Evolutionary conservation across 2,888 invertebrate species (phyloP), one percentile per base, ranked within the genome.

Genomic region (Dorcus parallelipipedus): DNA sequence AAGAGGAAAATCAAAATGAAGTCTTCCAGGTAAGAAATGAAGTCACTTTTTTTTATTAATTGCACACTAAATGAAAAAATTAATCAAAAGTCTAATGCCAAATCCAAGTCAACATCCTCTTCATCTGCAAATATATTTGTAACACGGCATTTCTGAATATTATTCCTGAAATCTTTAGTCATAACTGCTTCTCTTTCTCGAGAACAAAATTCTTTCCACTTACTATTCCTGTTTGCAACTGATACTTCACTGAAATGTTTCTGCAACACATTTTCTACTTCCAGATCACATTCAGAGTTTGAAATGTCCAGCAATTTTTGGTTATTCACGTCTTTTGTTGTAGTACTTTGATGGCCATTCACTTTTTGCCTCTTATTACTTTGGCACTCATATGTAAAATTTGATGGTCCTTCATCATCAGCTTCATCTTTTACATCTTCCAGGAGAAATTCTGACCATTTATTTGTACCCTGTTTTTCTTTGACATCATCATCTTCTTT

Each of bases 391-490:
- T 4, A 33, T 7, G 7, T 33, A 33, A 33, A 6, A 33, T 33
- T 7, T 33, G 26, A 5, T 2, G 7, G 26, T 33, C 26, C 6
- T 33, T 33, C 26, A 5, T 33, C 0, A 52, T 17, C 14, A 41
- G 10, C 17, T 10, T 5, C 33, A 20, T 40, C 41, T 1, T 52
- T 41, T 17, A n/a, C 38, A n/a, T 41, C 39, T 4, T 52, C 39
- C n/a, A n/a, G 6, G 3, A 52, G 20, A 40, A 52, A 52, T 9
- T 52, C 41, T 20, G 41, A 40, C 52, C 52, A 52, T 52, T 52
- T 52, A 52, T 40, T 41, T 40, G 10, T 10, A 9, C 7, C 42
- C 6, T 14, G 10, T 5, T 42, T 6, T 42, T 17, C 0, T 5
- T 9, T 9, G 5, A 14, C 42, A 7, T 42, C 17, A 1, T 17